A percentile compares a stretch with the other conserved stretches of the same genome.
Conservation (phyloP, 2,113 vertebrate genomes). For the Lasiurus cinereus region DNA sequence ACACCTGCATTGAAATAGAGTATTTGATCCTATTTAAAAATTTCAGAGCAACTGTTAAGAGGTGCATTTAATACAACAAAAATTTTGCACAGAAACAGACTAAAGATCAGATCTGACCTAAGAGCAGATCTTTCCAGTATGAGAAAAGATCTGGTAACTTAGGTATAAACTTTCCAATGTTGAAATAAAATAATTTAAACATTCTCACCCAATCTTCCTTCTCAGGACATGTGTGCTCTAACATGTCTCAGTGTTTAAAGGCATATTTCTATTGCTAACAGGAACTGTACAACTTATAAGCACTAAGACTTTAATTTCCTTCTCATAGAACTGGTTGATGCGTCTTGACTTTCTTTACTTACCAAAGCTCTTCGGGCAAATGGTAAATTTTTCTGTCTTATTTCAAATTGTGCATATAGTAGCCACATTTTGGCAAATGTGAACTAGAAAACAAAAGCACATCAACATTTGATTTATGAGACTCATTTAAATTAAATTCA, state of each 20-base stretch:
- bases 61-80: background rate
- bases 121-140: background rate
- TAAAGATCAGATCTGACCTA: background rate
- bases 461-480: background rate
- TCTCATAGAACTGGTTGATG: constrained; percentile 62
- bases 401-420: constrained; percentile 96
- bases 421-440: constrained; percentile 99
- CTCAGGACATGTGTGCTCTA: background rate
- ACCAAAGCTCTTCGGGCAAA: constrained; percentile 95
- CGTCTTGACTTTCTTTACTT: constrained; percentile 81
- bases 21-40: constrained; percentile 9
- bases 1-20: background rate
- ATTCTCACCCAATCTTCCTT: background rate
- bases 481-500: background rate
- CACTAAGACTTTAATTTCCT: constrained; percentile 47
- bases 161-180: constrained; percentile 7
- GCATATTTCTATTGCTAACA: background rate
- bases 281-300: background rate
- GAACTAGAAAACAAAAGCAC: constrained; percentile 90
- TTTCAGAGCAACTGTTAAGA: background rate
- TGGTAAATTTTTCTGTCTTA: constrained; percentile 96
- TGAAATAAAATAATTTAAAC: background rate
- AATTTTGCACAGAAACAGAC: background rate
- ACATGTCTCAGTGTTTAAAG: constrained; percentile 6
- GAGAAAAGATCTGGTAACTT: background rate